Base-by-base conservation (phyloP, 2,888 invertebrate species). In the Salpingus planirostris region DNA sequence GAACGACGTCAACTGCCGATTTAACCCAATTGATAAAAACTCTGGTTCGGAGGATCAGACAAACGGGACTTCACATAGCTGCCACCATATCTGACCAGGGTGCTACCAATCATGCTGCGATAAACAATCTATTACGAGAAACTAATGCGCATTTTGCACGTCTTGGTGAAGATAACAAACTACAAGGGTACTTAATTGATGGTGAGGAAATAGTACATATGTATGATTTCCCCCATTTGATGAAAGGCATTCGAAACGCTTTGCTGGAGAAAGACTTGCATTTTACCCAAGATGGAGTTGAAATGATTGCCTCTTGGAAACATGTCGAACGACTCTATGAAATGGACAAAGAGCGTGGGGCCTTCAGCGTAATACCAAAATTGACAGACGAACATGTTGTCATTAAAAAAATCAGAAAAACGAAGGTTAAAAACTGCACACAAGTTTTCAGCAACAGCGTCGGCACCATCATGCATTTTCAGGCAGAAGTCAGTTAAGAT, bases 71-170 rank as follows among this genome's bases (percentile, higher is more conserved):
- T 2, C 27, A 27, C 15, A 33, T 52, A 14, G 8, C 8, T 6
- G 5, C 5, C 18, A 49, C 50, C 2, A 39, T 53, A 21, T 50
- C 42, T 41, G 54, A 55, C 31, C 52, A 54, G 32, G 53, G 49
- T n/a, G 29, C 46, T 2, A 43, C 43, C n/a, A 55, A 54, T 40
- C 27, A 24, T 24, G 34, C 42, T 12, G 47, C 46, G 5, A 41
- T 50, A 27, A 48, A 40, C 24, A 12, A 11, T 7, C 31, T 47
- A 11, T 15, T 42, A 11, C 34, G 35, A 13, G 39, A 45, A 5
- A 43, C 39, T 4, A 27, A 34, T 11, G 30, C 14, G 8, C 21
- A 42, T 8, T 40, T 32, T 26, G 3, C 35, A 8, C 15, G 11
- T 23, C 11, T 37, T 11, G 26, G 23, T 11, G 15, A 30, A 21